Conservation (phyloP, 64 coral and sea anemone species). For the Dendronephthya gigantea region DNA sequence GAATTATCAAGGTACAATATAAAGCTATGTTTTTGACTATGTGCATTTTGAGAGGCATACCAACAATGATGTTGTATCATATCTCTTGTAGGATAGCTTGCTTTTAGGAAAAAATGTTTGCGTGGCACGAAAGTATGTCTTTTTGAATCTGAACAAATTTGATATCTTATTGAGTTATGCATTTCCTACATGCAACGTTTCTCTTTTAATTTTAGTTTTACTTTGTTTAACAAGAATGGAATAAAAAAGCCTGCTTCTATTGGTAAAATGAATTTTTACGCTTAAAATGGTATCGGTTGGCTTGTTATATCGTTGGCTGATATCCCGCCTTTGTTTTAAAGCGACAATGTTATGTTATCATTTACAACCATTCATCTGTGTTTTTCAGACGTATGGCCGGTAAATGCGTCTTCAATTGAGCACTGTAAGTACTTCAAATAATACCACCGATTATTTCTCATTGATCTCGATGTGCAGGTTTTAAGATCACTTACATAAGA, state of each 20-base stretch:
- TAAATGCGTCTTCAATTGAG: constrained; percentile 51
- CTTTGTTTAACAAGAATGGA: constrained; percentile 46
- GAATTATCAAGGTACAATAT: constrained; percentile 82
- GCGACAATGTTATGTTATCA: too few relatives aligned
- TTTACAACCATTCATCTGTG: not conserved
- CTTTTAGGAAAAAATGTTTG: constrained; percentile 76
- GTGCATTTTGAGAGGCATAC: not conserved
- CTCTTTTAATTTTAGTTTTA: constrained; percentile 39
- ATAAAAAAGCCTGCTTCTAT: constrained; percentile 57
- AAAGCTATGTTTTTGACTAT: not conserved
- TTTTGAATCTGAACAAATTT: not conserved
- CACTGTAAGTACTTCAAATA: constrained; percentile 77
- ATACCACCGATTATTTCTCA: too few relatives aligned
- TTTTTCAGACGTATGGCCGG: constrained; percentile 80
- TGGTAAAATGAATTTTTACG: constrained; percentile 28
- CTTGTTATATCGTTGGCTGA: too few relatives aligned
- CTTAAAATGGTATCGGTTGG: too few relatives aligned
- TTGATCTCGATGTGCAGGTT: too few relatives aligned
- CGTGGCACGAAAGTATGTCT: constrained; percentile 71
- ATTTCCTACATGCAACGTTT: not conserved
- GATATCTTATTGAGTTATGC: not conserved
- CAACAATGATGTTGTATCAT: not conserved
- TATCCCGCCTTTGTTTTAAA: too few relatives aligned
- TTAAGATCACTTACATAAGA: too few relatives aligned
- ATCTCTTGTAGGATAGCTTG: constrained; percentile 52